Evolutionary conservation across 2,888 invertebrate genomes (phyloP).

Genomic region (Acronicta alni): DNA sequence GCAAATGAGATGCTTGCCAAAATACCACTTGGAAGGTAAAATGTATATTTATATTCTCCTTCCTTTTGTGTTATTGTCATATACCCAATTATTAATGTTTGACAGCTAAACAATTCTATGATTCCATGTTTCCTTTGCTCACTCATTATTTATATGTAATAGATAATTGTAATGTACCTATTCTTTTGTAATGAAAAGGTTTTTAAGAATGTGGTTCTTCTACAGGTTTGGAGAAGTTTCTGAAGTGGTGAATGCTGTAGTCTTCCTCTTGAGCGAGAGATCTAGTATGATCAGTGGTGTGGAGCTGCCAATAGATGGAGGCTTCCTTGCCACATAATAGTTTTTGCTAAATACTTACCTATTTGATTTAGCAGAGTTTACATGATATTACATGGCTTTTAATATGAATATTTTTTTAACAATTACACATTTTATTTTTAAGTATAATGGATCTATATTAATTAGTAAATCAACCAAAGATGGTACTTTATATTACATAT

Average conservation of each 20-base stretch:
- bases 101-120: too few species aligned
- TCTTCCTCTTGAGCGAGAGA: slow-evolving; percentile 93
- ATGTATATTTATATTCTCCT: too few species aligned
- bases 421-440: slow-evolving; percentile 47
- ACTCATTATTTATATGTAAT: too few species aligned
- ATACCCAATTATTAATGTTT: too few species aligned
- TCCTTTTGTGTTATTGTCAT: too few species aligned
- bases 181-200: too few species aligned
- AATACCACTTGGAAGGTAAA: slow-evolving; percentile 95
- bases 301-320: slow-evolving; percentile 95
- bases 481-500: slow-evolving; percentile 44
- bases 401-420: slow-evolving; percentile 48
- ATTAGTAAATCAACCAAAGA: slow-evolving; percentile 54
- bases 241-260: slow-evolving; percentile 94
- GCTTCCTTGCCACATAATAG: slow-evolving; percentile 89
- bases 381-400: slow-evolving; percentile 27
- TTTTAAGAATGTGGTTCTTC: slow-evolving; percentile 29
- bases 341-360: slow-evolving; percentile 17
- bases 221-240: slow-evolving; percentile 92
- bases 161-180: too few species aligned
- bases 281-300: slow-evolving; percentile 95
- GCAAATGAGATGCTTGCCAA: slow-evolving; percentile 92
- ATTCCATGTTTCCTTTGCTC: too few species aligned
- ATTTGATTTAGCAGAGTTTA: slow-evolving; percentile 21
- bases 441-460: slow-evolving; percentile 48